These are phyloP conservation scores for Podarcis siculus DNA, from an alignment of 2,797 vertebrate genomes.

Conservation along the genomic window DNA sequence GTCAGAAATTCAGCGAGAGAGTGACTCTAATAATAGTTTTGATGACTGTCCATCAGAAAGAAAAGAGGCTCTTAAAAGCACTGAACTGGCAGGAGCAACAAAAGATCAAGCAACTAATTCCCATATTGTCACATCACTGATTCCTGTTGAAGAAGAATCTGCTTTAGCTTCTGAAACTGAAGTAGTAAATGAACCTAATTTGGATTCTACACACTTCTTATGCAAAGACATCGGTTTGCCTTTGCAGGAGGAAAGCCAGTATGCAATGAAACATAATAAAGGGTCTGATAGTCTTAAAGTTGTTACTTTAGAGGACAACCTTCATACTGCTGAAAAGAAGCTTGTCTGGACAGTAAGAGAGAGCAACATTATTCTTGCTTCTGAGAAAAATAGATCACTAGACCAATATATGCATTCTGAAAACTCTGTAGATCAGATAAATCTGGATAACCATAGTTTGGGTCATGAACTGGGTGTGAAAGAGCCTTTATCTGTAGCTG, in stretches of 20 bases:
- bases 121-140: not conserved
- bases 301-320: constrained; percentile 22
- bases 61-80: not conserved
- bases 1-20: constrained; percentile 21
- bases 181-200: constrained; percentile 38
- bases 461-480: constrained; percentile 43
- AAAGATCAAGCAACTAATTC: not conserved
- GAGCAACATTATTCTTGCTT: constrained; percentile 4
- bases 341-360: constrained; percentile 36
- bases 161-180: not conserved
- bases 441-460: constrained; percentile 15
- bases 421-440: constrained; percentile 29
- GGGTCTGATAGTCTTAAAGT: constrained; percentile 9
- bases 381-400: constrained; percentile 30
- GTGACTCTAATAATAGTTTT: not conserved
- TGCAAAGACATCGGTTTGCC: constrained; percentile 33
- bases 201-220: constrained; percentile 37
- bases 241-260: constrained; percentile 32
- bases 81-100: not conserved
- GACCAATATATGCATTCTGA: constrained; percentile 33
- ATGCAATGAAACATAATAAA: constrained; percentile 18
- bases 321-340: not conserved
- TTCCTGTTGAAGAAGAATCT: constrained; percentile 26
- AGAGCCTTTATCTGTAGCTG: constrained; percentile 43
- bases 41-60: constrained; percentile 30